phyloP scores from a whole-genome alignment of 2,797 vertebrate genomes.

The Hoplostethus atlanticus region DNA sequence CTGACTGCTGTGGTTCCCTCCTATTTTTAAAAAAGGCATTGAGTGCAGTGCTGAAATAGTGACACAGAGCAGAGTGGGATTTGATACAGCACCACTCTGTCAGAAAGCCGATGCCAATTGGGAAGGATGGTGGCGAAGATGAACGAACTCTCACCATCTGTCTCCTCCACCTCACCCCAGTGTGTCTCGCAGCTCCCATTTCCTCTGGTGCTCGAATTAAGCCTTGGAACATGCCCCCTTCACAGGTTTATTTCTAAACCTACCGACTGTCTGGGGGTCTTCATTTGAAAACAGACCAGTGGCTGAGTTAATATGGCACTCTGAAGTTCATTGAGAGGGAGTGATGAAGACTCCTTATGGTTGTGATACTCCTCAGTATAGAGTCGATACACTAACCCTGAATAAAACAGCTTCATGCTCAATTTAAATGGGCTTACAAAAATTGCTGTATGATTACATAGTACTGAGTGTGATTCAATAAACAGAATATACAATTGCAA shows the following conservation, averaged over 20 bases:
- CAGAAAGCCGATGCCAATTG: background rate
- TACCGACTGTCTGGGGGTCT: background rate
- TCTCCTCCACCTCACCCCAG: background rate
- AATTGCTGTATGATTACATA: no score
- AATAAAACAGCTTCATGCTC: background rate
- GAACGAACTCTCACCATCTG: background rate
- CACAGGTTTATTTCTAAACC: background rate
- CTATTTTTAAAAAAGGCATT: conserved; percentile 43
- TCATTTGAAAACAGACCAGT: conserved; percentile 1
- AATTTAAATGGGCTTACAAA: no score
- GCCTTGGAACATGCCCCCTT: background rate
- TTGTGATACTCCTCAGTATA: background rate
- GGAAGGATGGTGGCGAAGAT: no score
- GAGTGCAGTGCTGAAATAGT: conserved; percentile 20
- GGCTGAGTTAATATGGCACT: background rate
- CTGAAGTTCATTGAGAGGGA: background rate
- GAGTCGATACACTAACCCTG: no score
- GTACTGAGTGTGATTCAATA: no score
- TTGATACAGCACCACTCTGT: conserved; percentile 18
- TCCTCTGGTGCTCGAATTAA: background rate
- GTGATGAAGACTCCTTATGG: background rate
- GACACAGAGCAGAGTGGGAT: conserved; percentile 12
- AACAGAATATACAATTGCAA: no score
- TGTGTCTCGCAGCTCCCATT: background rate
- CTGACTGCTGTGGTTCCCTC: conserved; percentile 14